phyloP scores from a whole-genome alignment of 2,113 vertebrate genomes.

The Addax nasomaculatus region DNA sequence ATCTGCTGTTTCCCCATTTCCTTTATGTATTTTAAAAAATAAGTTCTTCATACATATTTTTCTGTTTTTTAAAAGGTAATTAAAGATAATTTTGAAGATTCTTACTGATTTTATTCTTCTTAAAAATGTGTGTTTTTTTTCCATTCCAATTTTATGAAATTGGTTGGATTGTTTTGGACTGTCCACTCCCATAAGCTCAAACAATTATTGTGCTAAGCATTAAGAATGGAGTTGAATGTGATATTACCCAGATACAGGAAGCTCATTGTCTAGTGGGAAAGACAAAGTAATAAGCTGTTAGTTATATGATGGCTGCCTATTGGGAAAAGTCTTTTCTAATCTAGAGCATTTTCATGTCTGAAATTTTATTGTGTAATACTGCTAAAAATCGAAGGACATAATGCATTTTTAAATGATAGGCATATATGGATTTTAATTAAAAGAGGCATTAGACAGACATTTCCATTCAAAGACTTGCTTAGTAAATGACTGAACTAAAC shows the following conservation, averaged over 20 bases:
- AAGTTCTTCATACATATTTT: not conserved
- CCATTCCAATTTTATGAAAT: not conserved
- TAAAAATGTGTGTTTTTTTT: not conserved
- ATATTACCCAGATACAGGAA: not conserved
- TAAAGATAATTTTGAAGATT: not conserved
- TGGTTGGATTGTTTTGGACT: not conserved
- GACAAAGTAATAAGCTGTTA: not conserved
- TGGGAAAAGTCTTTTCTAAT: not conserved
- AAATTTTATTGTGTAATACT: not conserved
- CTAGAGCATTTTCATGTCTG: not conserved
- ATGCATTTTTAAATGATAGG: not conserved
- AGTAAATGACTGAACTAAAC: not conserved
- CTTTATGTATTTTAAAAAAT: not conserved
- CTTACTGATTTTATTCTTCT: not conserved
- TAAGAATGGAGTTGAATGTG: not conserved
- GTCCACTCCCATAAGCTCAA: not conserved
- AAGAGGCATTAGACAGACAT: not conserved
- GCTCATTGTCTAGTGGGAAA: not conserved
- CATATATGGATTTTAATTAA: slow-evolving; percentile 8
- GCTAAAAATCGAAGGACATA: not conserved
- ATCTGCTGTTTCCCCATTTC: not conserved
- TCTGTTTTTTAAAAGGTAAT: not conserved
- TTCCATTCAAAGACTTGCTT: slow-evolving; percentile 5
- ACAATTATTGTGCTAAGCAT: not conserved
- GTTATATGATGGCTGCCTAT: not conserved